Base-by-base conservation (phyloP, 2,888 invertebrate species). In the Aporophyla nigra region DNA sequence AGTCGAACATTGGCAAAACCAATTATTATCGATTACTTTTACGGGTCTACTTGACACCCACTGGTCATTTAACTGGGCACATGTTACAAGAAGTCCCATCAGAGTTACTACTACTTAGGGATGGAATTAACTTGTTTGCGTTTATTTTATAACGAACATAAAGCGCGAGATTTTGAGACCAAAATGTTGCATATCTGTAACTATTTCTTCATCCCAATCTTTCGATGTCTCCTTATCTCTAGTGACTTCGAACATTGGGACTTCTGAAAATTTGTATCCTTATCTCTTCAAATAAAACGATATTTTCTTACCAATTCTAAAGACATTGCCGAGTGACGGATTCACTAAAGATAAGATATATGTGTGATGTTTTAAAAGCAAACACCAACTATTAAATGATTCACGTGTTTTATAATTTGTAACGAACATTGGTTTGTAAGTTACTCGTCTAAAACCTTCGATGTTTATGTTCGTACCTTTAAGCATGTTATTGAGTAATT, bases 401-500 rank as follows among this genome's bases (percentile, higher is more conserved):
- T 76, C 62, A 68, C 43, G 19, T 1, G n/a, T 49, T 72, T 66
- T 61, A n/a, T 27, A 54, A 51, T 68, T 70, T 51, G 43, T 62
- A 43, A 65, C 14, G 16, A 67, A 54, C 56, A 43, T 79, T 61
- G 14, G 14, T 69, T 83, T 51, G 10, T 27, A 27, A 54, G 27
- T 54, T 56, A n/a, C 12, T 51, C n/a, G 19, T 65, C 46, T 58
- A 49, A 73, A 46, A 58, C 24, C 53, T 53, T 7, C 33, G 19
- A 33, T 61, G 68, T 79, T 56, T 61, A 69, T 43, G 67, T 67
- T 63, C 53, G 46, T 61, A 63, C 61, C 70, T 76, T 53, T 85
- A 24, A 59, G 76, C 62, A 58, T 81, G 61, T 84, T 82, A 81
- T 82, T 85, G 68, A 81, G 71, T 71, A 81, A 81, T 84, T 66